Conservation (phyloP, 1,140 invertebrate species). For the Meloidogyne exigua region DNA sequence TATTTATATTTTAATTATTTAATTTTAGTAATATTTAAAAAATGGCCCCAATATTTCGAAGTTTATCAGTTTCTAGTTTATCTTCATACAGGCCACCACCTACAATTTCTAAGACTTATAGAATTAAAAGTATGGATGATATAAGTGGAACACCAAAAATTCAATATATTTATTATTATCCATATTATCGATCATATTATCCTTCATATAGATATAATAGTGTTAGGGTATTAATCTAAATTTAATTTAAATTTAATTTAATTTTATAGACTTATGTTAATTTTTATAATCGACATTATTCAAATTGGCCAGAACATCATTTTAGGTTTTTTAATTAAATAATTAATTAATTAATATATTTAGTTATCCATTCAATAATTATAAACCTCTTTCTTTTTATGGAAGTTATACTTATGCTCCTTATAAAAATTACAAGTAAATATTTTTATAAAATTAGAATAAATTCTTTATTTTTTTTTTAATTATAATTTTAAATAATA, state of each 20-base stretch:
- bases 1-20: too few species aligned
- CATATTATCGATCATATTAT: slow-evolving; percentile 19
- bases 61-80: slow-evolving; percentile 10
- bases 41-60: slow-evolving; percentile 6
- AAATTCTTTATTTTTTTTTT: not conserved
- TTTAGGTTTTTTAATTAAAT: slow-evolving; percentile 14
- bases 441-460: not conserved
- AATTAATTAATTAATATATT: not conserved
- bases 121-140: slow-evolving; percentile 17
- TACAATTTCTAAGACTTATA: slow-evolving; percentile 7
- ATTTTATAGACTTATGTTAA: slow-evolving; percentile 12
- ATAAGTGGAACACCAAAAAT: slow-evolving; percentile 16
- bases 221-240: not conserved
- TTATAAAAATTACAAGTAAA: slow-evolving; percentile 19
- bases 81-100: slow-evolving; percentile 9
- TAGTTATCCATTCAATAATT: slow-evolving; percentile 23
- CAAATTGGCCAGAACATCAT: slow-evolving; percentile 29
- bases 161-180: slow-evolving; percentile 24
- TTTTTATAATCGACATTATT: slow-evolving; percentile 18
- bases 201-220: slow-evolving; percentile 25
- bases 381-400: slow-evolving; percentile 23
- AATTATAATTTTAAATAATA: not conserved
- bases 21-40: too few species aligned
- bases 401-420: slow-evolving; percentile 23
- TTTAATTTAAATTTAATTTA: slow-evolving; percentile 7